phyloP scores from a whole-genome alignment of 2,797 vertebrate genomes.

The Mus caroli region DNA sequence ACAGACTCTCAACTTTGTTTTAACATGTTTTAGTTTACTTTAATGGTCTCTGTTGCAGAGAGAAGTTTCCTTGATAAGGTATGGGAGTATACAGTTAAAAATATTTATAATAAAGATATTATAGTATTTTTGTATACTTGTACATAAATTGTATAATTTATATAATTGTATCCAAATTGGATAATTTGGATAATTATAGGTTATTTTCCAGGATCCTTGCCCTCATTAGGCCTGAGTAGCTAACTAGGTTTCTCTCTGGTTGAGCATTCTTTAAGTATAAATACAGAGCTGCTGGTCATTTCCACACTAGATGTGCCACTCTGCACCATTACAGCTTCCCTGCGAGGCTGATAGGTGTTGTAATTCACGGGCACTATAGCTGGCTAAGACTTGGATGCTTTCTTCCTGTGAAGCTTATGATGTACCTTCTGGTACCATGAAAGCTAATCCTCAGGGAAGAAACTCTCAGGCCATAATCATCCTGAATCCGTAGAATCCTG shows the following conservation, averaged over 20 bases:
- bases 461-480: background rate
- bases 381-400: background rate
- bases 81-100: background rate
- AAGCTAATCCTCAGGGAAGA: background rate
- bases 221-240: background rate
- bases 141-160: background rate
- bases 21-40: background rate
- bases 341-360: background rate
- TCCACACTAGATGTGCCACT: background rate
- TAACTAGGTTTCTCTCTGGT: background rate
- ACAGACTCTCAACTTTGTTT: background rate
- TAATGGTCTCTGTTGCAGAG: background rate
- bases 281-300: background rate
- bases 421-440: background rate
- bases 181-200: background rate
- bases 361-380: background rate
- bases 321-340: background rate
- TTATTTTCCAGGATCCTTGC: background rate
- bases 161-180: background rate
- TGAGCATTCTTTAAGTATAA: background rate
- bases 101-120: background rate
- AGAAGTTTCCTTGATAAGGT: background rate
- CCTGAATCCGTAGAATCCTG: background rate
- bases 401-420: background rate
- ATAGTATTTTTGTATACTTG: background rate